Evolutionary conservation across 2,888 invertebrate genomes (phyloP).

Genomic region (Germaria angustata): DNA sequence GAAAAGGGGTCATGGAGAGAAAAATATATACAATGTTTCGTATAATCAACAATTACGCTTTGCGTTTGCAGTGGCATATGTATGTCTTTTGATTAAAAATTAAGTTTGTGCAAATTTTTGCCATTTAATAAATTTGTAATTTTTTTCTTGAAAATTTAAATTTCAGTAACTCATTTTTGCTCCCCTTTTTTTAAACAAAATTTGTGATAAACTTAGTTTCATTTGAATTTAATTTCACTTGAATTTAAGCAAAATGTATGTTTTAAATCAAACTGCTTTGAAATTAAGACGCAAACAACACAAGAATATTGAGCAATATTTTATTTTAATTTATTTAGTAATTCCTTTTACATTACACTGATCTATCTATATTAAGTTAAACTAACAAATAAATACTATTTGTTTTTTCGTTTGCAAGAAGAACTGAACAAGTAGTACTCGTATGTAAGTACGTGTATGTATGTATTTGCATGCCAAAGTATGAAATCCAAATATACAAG

Average conservation of each 20-base stretch:
- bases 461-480: slow-evolving; percentile 20
- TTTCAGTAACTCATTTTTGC: background rate
- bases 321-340: background rate
- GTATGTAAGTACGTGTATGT: too few species aligned
- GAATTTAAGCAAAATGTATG: slow-evolving; percentile 6
- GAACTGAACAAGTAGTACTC: background rate
- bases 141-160: too few species aligned
- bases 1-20: too few species aligned
- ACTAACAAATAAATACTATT: background rate
- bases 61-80: too few species aligned
- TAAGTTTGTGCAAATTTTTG: too few species aligned
- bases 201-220: background rate
- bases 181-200: background rate
- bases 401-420: slow-evolving; percentile 2
- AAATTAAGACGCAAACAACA: background rate
- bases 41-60: too few species aligned
- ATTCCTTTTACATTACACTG: background rate
- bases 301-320: slow-evolving; percentile 1
- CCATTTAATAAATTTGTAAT: too few species aligned
- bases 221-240: background rate
- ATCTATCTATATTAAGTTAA: background rate
- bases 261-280: background rate
- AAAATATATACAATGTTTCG: too few species aligned
- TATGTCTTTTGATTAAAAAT: too few species aligned
- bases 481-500: background rate